phyloP scores from a whole-genome alignment of 2,113 vertebrate species.

The Trematocara nigrifrons region DNA sequence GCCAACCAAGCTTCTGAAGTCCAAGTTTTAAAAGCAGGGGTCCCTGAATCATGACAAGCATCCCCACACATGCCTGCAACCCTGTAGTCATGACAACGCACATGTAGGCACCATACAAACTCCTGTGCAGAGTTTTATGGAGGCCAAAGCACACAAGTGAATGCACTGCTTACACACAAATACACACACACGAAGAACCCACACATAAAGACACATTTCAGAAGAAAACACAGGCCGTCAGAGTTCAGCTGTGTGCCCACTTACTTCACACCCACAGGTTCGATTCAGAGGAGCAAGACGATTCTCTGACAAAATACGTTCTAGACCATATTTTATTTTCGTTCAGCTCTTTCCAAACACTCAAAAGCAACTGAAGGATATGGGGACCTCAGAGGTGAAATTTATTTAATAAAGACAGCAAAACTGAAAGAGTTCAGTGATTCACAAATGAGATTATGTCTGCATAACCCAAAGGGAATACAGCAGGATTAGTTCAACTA shows the following conservation, averaged over 20 bases:
- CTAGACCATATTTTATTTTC: not conserved
- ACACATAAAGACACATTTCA: not conserved
- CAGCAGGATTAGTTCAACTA: not conserved
- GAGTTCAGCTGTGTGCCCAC: slow-evolving; percentile 13
- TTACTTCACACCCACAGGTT: slow-evolving; percentile 27
- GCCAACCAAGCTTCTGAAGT: not conserved
- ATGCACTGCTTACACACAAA: not conserved
- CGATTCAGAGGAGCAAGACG: not conserved
- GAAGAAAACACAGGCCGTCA: not conserved
- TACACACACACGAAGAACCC: not conserved
- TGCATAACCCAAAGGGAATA: not conserved
- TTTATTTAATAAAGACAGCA: not conserved
- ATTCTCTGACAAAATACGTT: not conserved
- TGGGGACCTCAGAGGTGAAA: not conserved
- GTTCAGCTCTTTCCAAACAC: not conserved
- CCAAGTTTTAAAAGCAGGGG: not conserved
- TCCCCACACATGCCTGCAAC: not conserved
- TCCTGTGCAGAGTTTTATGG: not conserved
- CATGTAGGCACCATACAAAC: slow-evolving; percentile 46
- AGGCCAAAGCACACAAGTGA: not conserved
- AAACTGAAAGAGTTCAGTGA: not conserved
- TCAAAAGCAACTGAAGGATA: not conserved
- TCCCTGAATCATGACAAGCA: not conserved
- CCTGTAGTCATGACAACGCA: slow-evolving; percentile 34
- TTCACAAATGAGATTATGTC: not conserved